Base-by-base conservation (phyloP, 2,888 invertebrate species). In the Lymantria dispar region DNA sequence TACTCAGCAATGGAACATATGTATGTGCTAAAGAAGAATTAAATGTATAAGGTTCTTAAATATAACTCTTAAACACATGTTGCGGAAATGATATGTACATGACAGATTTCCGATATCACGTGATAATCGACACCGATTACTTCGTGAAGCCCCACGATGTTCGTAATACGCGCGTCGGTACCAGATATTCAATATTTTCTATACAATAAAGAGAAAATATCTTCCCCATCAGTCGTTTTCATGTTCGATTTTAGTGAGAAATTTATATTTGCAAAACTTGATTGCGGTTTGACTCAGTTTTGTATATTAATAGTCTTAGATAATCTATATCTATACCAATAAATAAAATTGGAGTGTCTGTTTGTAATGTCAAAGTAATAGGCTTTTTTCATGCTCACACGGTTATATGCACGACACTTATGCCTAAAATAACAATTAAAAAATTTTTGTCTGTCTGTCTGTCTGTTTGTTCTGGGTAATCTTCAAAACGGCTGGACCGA, bases 81-180 rank as follows among this genome's bases (percentile, higher is more conserved):
- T 77, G 80, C 84, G 87, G 83, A 86, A 78, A 73, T 70, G 76
- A 74, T 65, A 63, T 74, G 69, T 62, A 62, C 61, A 68, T 74
- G 85, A 85, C 88, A 88, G 83, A 89, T 89, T 89, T 88, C 89
- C 89, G 85, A 90, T 88, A 88, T 80, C 83, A 75, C 66, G 76
- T 83, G 81, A 83, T 85, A 84, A 86, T 83, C 80, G 83, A 73
- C 78, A 75, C 73, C 83, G 86, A 86, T 87, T 87, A 83, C 80
- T 76, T 68, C 56, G 52, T 54, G 86, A 85, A 87, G 80, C 86
- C 87, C 65, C 76, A 76, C 75, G 62, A 56, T 55, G 61, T 54
- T 52, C 46, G 42, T 50, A 62, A 63, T 76, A 71, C 68, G 68
- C 64, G 59, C 72, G 76, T 73, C 71, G 68, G 51, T 59, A 69